Base-by-base conservation (phyloP, 2,113 vertebrate species). In the Nanorana parkeri region DNA sequence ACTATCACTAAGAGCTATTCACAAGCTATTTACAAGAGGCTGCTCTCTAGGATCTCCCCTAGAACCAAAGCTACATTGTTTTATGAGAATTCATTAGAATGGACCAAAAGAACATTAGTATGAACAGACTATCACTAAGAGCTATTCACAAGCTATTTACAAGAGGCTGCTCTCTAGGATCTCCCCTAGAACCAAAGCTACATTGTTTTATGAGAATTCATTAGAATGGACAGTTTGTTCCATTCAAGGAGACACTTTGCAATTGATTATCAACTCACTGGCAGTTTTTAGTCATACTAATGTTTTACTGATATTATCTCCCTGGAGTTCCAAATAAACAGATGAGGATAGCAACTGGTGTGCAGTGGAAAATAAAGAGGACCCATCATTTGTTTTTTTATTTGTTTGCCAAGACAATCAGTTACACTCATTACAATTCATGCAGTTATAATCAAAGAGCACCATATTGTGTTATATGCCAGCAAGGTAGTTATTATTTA, bases 1-100 rank as follows among this genome's bases (percentile, higher is more conserved):
- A 58, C 54, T 36, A 60, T 60, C 19, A 58, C 71, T 55, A 60
- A 29, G 28, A 55, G 54, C 71, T 74, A 58, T 74, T 74, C 71
- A 74, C n/a, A n/a, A n/a, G n/a, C n/a, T n/a, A n/a, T n/a, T n/a
- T n/a, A n/a, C 71, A 74, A 24, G 54, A 28, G 54, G 3, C 55
- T 74, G 71, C 17, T 74, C 58, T 32, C 28, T 58, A 28, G 69
- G 26, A 74, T 19, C 29, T 55, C 54, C 56, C 71, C 16, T 17
- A 60, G 71, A 74, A 74, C 71, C 58, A 74, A 74, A 55, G 55
- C 71, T 16, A 58, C 71, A 74, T 74, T 74, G 71, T 74, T 32
- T 55, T 6, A 32, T 19, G 20, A 28, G 19, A 58, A 73, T 58
- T 58, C 71, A 74, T 58, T 73, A 73, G 69, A 73, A 74, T 54